A percentile compares a stretch with the other conserved stretches of the same genome.
These are phyloP conservation scores for Delichon dasypus DNA, from an alignment of 2,797 vertebrate species.

Conservation along the genomic window DNA sequence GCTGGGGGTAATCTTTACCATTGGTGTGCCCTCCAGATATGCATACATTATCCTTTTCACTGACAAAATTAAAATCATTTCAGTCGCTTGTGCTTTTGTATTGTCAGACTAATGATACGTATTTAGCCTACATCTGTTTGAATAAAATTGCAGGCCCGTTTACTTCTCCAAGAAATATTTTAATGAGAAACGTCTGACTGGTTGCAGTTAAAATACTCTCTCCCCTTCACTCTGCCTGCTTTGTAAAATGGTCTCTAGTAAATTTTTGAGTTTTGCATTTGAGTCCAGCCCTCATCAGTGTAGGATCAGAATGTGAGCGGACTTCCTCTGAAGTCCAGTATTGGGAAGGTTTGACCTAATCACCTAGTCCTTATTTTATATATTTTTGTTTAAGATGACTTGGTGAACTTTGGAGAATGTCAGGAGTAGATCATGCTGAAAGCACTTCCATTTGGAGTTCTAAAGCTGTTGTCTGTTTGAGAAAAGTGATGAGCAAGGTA, in stretches of 20 bases:
- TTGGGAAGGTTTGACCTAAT: neutral
- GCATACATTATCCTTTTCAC: slow-evolving; percentile 58
- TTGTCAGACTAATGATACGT: slow-evolving; percentile 28
- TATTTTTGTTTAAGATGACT: slow-evolving; percentile 15
- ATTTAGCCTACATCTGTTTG: slow-evolving; percentile 51
- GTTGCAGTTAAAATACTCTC: slow-evolving; percentile 13
- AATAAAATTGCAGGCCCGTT: slow-evolving; percentile 42
- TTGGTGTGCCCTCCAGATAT: slow-evolving; percentile 49
- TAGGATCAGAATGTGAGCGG: neutral
- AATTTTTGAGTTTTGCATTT: neutral
- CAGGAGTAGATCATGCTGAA: neutral
- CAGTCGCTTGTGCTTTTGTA: slow-evolving; percentile 18
- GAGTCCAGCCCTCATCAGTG: neutral
- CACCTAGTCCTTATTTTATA: neutral
- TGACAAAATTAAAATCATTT: slow-evolving; percentile 49
- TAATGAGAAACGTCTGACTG: slow-evolving; percentile 56
- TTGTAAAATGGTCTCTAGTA: slow-evolving; percentile 31
- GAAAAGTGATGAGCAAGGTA: slow-evolving; percentile 28
- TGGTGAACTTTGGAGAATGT: slow-evolving; percentile 15
- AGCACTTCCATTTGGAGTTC: neutral
- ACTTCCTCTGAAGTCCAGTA: neutral
- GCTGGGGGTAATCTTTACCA: slow-evolving; percentile 67
- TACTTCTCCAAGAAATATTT: slow-evolving; percentile 61
- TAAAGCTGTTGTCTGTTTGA: neutral
- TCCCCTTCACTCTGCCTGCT: slow-evolving; percentile 8